Evolutionary conservation across 2,113 vertebrate genomes (phyloP), one percentile per base, ranked within the genome.

Genomic region (Dendropsophus ebraccatus): DNA sequence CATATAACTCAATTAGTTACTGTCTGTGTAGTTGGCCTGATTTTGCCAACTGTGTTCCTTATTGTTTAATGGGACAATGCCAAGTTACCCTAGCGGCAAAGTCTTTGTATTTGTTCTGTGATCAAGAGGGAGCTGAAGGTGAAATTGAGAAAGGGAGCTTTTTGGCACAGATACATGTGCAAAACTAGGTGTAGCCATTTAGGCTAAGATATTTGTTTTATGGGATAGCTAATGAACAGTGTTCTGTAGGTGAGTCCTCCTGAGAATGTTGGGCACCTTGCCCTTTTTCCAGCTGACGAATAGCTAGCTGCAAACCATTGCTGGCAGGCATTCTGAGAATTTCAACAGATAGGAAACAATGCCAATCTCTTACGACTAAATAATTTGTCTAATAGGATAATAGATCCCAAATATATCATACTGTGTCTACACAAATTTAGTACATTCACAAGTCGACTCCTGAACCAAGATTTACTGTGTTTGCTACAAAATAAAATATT

Each of bases 1-100:
- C 91, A 91, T 91, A 92, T 30, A 83, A 83, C 88, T 93, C 91
- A 92, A 85, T 93, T 91, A 92, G 88, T n/a, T 82, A 91, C 60
- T 78, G 77, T 75, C 21, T 83, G 74, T 67, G 76, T 82, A 28
- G 49, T 73, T 72, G 80, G 69, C 76, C 62, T 84, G 60, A 70
- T 87, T 89, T 91, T 92, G 87, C 89, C 91, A 93, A 84, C n/a
- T 72, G 1, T 45, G 41, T 0, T 0, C 69, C 88, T 88, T 82
- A 85, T 69, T 88, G 83, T 81, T 88, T 79, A 83, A 86, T 89
- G 58, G 85, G 88, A 80, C 88, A 87, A 86, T 73, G 87, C 70
- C 90, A 91, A 88, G 89, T 77, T 82, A 58, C 45, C 82, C 81
- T 81, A 88, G 62, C 74, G 69, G 80, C 83, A 1, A 52, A 72